Evolutionary conservation across 2,888 invertebrate genomes (phyloP).

Genomic region (Diogma glabrata): DNA sequence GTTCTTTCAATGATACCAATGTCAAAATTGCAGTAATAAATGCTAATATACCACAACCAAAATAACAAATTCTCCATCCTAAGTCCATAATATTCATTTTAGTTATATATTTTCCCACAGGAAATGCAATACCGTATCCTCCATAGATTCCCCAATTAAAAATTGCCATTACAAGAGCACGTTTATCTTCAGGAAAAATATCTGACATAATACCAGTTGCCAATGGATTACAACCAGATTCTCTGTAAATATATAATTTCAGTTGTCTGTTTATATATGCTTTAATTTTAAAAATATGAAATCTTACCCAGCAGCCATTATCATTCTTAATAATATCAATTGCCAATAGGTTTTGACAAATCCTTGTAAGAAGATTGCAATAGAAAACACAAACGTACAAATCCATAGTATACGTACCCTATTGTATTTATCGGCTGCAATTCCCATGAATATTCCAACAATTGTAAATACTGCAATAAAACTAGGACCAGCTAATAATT

Average conservation of each 20-base stretch:
- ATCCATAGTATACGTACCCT: slow-evolving; percentile 62
- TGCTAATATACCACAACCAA: slow-evolving; percentile 66
- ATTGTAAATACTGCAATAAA: slow-evolving; percentile 87
- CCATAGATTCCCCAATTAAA: slow-evolving; percentile 96
- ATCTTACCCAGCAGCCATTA: slow-evolving; percentile 73
- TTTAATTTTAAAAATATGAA: too few relatives aligned
- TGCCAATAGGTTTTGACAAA: slow-evolving; percentile 82
- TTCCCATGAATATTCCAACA: slow-evolving; percentile 72
- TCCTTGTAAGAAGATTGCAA: slow-evolving; percentile 78
- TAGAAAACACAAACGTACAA: slow-evolving; percentile 69
- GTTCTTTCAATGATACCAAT: slow-evolving; percentile 63
- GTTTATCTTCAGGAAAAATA: slow-evolving; percentile 65
- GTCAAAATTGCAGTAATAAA: slow-evolving; percentile 59
- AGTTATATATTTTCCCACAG: slow-evolving; percentile 78
- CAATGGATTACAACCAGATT: slow-evolving; percentile 78
- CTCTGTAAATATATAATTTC: slow-evolving; percentile 38
- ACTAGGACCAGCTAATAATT: slow-evolving; percentile 83
- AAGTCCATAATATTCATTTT: slow-evolving; percentile 59
- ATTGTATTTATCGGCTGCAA: slow-evolving; percentile 68
- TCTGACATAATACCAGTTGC: slow-evolving; percentile 76
- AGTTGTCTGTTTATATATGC: too few relatives aligned
- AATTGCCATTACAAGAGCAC: slow-evolving; percentile 80
- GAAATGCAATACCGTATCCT: slow-evolving; percentile 86
- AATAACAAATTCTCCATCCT: slow-evolving; percentile 77
- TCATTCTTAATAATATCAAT: slow-evolving; percentile 69